Evolutionary conservation across 2,797 vertebrate species (phyloP).

Genomic region (Acestrorhynchus altus): DNA sequence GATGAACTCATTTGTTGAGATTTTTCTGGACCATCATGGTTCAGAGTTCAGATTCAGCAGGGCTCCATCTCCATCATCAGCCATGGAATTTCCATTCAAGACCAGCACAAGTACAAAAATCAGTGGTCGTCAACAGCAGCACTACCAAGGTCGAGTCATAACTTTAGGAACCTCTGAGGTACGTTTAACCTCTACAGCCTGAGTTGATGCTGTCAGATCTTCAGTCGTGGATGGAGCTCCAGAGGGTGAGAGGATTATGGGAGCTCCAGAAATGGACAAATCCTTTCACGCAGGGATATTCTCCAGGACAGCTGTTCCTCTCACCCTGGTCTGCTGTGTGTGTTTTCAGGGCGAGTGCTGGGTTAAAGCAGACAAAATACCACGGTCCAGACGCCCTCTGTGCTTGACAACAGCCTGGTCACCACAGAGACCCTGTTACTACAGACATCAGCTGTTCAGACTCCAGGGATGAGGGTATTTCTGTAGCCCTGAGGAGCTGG

Average conservation of each 20-base stretch:
- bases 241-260: background rate
- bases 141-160: too few species aligned
- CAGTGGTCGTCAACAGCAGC: too few species aligned
- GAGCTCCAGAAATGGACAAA: background rate
- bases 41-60: too few species aligned
- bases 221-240: background rate
- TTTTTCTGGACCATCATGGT: too few species aligned
- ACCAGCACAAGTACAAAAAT: too few species aligned
- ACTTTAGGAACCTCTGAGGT: too few species aligned
- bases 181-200: too few species aligned
- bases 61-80: too few species aligned
- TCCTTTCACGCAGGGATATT: constrained; percentile 20
- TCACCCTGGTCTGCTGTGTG: background rate
- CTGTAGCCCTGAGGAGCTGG: background rate
- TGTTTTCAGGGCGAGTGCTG: constrained; percentile 20
- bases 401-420: constrained; percentile 24
- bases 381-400: constrained; percentile 15
- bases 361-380: constrained; percentile 16
- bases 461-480: constrained; percentile 26
- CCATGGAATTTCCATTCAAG: too few species aligned
- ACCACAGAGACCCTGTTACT: constrained; percentile 32
- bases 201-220: background rate
- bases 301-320: background rate
- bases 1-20: too few species aligned
- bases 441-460: constrained; percentile 51